phyloP scores from a whole-genome alignment of 2,113 vertebrate species.

The Diphyllodes magnificus region DNA sequence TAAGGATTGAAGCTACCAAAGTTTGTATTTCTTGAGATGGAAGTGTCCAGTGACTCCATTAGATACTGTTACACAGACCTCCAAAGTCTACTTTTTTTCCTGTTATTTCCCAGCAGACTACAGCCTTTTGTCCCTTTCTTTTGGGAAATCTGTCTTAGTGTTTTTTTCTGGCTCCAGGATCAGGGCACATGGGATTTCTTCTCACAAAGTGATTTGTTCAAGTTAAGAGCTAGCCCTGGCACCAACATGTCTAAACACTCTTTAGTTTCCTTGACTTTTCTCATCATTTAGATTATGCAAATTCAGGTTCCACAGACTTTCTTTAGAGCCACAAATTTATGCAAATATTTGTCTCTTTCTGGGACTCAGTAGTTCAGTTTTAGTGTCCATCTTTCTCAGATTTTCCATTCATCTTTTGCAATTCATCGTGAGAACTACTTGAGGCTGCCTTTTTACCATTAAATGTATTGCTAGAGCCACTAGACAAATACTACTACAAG shows the following conservation, averaged over 20 bases:
- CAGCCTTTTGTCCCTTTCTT: slow-evolving; percentile 30
- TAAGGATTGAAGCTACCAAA: not conserved
- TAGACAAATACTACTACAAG: not conserved
- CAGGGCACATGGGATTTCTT: not conserved
- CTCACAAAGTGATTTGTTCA: slow-evolving; percentile 50
- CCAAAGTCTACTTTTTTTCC: not conserved
- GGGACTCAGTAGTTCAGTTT: not conserved
- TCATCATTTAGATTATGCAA: slow-evolving; percentile 62
- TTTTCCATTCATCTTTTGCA: slow-evolving; percentile 25
- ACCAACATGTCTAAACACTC: slow-evolving; percentile 55
- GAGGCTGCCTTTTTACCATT: not conserved
- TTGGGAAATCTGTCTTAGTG: slow-evolving; percentile 9
- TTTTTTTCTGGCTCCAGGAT: slow-evolving; percentile 31
- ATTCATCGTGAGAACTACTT: slow-evolving; percentile 10
- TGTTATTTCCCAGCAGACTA: not conserved
- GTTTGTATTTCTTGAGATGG: not conserved
- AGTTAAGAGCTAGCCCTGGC: slow-evolving; percentile 38
- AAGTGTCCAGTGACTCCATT: not conserved
- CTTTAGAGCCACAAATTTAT: slow-evolving; percentile 33
- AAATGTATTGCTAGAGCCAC: not conserved
- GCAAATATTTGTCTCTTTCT: slow-evolving; percentile 52
- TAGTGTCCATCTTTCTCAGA: slow-evolving; percentile 10
- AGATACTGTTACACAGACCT: not conserved
- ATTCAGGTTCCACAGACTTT: slow-evolving; percentile 29
- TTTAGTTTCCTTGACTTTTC: slow-evolving; percentile 47